Percentiles rank a stretch among this genome's conserved stretches.
Evolutionary conservation across 2,113 vertebrate genomes (phyloP).

Genomic region (Thryonomys swinderianus): DNA sequence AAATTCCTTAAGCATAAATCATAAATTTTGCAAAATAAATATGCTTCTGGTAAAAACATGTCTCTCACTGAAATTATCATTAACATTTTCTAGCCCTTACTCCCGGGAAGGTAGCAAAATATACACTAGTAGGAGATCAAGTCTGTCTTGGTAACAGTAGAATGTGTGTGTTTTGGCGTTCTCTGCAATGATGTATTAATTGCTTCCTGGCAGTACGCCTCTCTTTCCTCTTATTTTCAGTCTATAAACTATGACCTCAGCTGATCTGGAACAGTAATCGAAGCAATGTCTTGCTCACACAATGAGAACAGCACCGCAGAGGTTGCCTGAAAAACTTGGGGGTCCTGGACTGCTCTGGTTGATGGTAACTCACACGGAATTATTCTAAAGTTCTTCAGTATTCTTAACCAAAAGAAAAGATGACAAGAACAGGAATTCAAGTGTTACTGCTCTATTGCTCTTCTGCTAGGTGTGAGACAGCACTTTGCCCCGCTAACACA

Average conservation of each 20-base stretch:
- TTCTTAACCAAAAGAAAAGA: constrained; percentile 54
- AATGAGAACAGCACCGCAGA: not conserved
- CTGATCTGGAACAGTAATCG: constrained; percentile 24
- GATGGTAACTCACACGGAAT: not conserved
- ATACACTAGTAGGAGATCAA: not conserved
- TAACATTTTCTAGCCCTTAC: not conserved
- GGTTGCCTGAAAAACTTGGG: not conserved
- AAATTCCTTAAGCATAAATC: not conserved
- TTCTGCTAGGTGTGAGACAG: constrained; percentile 67
- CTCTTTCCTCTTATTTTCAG: constrained; percentile 6
- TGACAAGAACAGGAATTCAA: not conserved
- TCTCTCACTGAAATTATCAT: not conserved
- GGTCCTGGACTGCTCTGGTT: constrained; percentile 8
- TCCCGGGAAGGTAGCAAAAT: not conserved
- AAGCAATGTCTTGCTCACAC: constrained; percentile 7
- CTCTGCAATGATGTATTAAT: not conserved
- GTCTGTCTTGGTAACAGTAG: not conserved
- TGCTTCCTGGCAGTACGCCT: not conserved
- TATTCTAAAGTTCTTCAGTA: constrained; percentile 44
- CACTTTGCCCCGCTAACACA: constrained; percentile 56
- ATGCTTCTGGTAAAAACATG: constrained; percentile 31
- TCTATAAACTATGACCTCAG: constrained; percentile 20
- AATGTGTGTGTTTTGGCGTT: constrained; percentile 18
- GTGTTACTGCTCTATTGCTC: constrained; percentile 37
- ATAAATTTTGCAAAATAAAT: constrained; percentile 51